Evolutionary conservation across 2,888 invertebrate genomes (phyloP), one percentile per base, ranked within the genome.

Genomic region (Eupithecia insigniata): DNA sequence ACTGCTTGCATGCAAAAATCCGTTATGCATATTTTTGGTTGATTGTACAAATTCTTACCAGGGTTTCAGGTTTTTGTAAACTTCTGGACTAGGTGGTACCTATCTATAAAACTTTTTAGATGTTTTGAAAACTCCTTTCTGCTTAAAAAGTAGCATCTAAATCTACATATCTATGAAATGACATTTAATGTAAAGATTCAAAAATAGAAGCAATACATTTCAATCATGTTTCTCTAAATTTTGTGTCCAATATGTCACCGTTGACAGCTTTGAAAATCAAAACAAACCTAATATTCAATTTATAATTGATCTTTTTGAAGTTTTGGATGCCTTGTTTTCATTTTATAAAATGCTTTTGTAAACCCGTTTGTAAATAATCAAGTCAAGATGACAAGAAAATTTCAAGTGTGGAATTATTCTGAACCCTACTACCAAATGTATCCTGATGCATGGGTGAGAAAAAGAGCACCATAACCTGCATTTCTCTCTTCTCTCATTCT

Each of bases 381-480:
- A 79, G 80, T 82, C 84, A 92, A 86, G 81, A 93, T 94, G 94
- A 93, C 92, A 72, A 88, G 92, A 86, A 94, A 94, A 93, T 94
- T 94, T 92, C 94, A 92, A 92, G 93, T 94, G 85, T 94, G 93
- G 93, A 94, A 94, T 86, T 93, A 91, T 87, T 94, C 93, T 46
- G 92, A 94, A 85, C 92, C 94, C 75, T 91, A 92, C 87, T 94
- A 93, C 80, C 91, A 93, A 89, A 92, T 94, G 93, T 92, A 92
- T 87, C 94, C 93, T 74, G 93, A 93, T 79, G 89, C 92, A 84
- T 93, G 93, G 93, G 94, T 79, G 68, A 74, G 77, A 69, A 34
- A 39, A 36, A 4, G n/a, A 39, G 46, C 10, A 62, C 58, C 36
- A 55, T 28, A 34, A 51, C 51, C 46, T 66, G 16, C 32, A 67